phyloP scores from a whole-genome alignment of 1,140 invertebrate genomes.

The Melipona quadrifasciata region DNA sequence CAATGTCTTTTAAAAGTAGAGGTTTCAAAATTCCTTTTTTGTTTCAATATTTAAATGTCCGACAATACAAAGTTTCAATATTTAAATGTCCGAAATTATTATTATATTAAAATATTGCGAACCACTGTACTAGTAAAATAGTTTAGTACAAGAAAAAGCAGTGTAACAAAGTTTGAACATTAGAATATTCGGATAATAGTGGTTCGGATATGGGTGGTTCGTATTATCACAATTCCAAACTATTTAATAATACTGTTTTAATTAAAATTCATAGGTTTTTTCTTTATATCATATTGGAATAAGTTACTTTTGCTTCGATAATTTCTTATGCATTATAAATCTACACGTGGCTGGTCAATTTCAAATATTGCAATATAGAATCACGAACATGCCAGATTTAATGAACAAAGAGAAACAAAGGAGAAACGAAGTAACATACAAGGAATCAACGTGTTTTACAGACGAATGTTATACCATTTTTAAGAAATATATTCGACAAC shows the following conservation, averaged over 20 bases:
- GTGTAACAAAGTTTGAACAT: too few relatives aligned
- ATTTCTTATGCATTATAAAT: slow-evolving; percentile 51
- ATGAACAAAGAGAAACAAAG: not conserved
- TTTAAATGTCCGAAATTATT: too few relatives aligned
- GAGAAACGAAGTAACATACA: not conserved
- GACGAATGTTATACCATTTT: not conserved
- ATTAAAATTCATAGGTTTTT: slow-evolving; percentile 2
- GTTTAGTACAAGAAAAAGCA: too few relatives aligned
- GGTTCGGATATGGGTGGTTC: not conserved
- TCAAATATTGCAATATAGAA: slow-evolving; percentile 51
- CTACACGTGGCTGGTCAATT: slow-evolving; percentile 56
- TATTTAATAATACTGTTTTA: not conserved
- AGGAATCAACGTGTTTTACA: not conserved
- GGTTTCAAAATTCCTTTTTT: too few relatives aligned
- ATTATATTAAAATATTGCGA: too few relatives aligned
- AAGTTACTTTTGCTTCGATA: slow-evolving; percentile 63
- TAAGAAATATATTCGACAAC: slow-evolving; percentile 41
- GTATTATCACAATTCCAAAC: not conserved
- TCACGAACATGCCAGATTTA: not conserved
- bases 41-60: too few relatives aligned
- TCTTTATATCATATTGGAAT: slow-evolving; percentile 44
- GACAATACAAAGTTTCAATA: too few relatives aligned
- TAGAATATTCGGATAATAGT: too few relatives aligned
- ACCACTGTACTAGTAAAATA: too few relatives aligned
- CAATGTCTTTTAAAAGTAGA: too few relatives aligned